A percentile compares a stretch with the other conserved stretches of the same genome.
phyloP scores from a whole-genome alignment of 2,113 vertebrate species.

The Gymnorhina tibicen region DNA sequence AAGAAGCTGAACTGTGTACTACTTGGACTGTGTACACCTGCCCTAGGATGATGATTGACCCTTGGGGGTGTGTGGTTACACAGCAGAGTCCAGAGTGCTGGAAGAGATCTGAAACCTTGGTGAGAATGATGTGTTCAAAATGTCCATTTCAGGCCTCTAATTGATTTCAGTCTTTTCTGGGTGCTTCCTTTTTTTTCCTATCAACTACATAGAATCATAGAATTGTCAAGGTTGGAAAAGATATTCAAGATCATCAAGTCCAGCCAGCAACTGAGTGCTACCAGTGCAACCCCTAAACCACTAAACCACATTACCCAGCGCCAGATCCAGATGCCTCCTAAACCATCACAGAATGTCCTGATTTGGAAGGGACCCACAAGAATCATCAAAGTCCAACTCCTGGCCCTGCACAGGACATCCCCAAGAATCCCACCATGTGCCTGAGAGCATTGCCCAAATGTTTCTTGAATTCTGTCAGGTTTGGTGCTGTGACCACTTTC shows the following conservation, averaged over 20 bases:
- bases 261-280: neutral
- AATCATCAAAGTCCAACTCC: neutral
- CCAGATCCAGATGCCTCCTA: neutral
- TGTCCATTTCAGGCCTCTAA: neutral
- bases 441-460: neutral
- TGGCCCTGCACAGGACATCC: neutral
- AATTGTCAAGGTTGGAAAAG: neutral
- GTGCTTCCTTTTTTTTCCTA: neutral
- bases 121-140: neutral
- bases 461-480: neutral
- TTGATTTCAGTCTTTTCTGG: neutral
- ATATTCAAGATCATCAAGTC: neutral
- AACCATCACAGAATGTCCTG: neutral
- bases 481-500: neutral
- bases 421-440: neutral
- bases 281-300: neutral
- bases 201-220: neutral
- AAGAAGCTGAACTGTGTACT: neutral
- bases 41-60: neutral
- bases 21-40: neutral
- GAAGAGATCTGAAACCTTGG: neutral
- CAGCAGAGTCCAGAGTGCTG: neutral
- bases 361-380: neutral
- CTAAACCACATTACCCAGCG: neutral
- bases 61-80: neutral